Evolutionary conservation across 2,797 vertebrate genomes (phyloP), one percentile per base, ranked within the genome.

Genomic region (Phoebastria nigripes): DNA sequence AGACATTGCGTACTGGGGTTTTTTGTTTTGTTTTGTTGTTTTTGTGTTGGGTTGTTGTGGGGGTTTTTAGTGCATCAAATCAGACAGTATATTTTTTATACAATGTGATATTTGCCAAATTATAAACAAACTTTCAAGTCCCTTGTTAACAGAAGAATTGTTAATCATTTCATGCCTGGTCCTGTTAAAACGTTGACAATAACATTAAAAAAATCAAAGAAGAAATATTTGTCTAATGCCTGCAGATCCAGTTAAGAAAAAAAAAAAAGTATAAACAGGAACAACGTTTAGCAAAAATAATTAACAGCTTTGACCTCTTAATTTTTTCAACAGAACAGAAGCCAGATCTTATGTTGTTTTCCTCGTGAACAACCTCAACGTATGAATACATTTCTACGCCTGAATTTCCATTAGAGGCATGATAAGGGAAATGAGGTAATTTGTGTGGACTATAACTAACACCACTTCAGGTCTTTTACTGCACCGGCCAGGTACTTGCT

Each of bases 241-340:
- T 81, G n/a, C 37, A 78, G 10, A 6, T 55, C 17, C 33, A 62
- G n/a, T 69, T 51, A 65, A 52, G 2, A 41, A 54, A 28, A 15
- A 26, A 29, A 0, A 2, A 22, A 6, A 46, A 4, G 3, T 5
- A 37, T 8, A 49, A 9, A 55, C 7, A 41, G 15, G 10, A 74
- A 59, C 11, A 37, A 41, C 7, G 1, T 15, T 87, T 52, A 44
- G 33, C 13, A 69, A 46, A 52, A 80, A 25, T 35, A 51, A 82
- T 62, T 35, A 51, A 39, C 13, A 5, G 3, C 24, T 92, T 87
- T 61, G 55, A 80, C 14, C 5, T 72, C 26, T 72, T 56, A 22
- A 19, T 19, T 70, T 39, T 79, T 58, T 35, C 41, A 80, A 47
- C 2, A 58, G 22, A 28, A 69, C 3, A 52, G 19, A 85, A 59